phyloP scores from a whole-genome alignment of 2,113 vertebrate species.

The Odontesthes bonariensis region DNA sequence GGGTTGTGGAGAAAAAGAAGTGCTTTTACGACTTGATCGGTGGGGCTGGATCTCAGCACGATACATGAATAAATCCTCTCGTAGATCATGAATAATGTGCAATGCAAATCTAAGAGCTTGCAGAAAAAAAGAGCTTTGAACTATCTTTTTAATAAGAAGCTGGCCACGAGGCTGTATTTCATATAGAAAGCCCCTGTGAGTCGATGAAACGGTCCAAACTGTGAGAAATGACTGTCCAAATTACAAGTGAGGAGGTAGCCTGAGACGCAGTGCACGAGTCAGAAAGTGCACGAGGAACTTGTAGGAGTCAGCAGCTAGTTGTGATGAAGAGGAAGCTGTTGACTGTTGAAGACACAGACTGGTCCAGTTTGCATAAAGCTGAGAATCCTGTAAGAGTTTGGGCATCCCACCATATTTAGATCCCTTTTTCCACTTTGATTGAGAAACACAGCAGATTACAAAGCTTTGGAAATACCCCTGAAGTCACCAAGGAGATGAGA shows the following conservation, averaged over 20 bases:
- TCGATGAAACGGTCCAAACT: slow-evolving; percentile 28
- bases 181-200: not conserved
- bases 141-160: slow-evolving; percentile 36
- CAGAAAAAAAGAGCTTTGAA: slow-evolving; percentile 7
- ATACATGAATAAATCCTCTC: slow-evolving; percentile 1
- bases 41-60: not conserved
- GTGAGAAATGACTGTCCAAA: slow-evolving; percentile 19
- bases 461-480: too few species aligned
- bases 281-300: slow-evolving; percentile 1
- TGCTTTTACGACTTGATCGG: not conserved
- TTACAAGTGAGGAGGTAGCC: slow-evolving; percentile 27
- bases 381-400: not conserved
- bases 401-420: not conserved
- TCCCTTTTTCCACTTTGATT: too few species aligned
- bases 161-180: not conserved
- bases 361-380: too few species aligned
- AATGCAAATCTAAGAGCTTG: slow-evolving; percentile 1
- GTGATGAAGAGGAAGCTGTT: not conserved
- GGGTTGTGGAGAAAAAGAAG: not conserved
- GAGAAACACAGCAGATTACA: too few species aligned
- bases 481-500: too few species aligned
- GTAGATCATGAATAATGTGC: slow-evolving; percentile 16
- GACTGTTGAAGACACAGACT: too few species aligned
- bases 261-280: slow-evolving; percentile 4
- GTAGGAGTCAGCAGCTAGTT: not conserved